Base-by-base conservation (phyloP, 37 sponge, comb jelly and placozoan genomes). In the Cliona cf. orientalis region DNA sequence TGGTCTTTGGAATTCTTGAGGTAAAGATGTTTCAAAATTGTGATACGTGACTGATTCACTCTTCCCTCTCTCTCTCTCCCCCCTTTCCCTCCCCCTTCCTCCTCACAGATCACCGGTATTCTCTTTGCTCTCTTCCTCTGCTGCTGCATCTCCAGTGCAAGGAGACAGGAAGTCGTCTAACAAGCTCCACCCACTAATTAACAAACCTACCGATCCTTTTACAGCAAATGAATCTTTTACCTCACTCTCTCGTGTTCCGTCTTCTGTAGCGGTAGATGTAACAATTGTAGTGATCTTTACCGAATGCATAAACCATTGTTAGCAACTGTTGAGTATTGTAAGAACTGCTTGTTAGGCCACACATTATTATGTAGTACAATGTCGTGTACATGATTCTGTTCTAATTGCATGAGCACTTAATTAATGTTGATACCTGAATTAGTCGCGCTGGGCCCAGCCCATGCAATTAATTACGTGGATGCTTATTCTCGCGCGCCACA, bases 1-100 rank as follows among this genome's bases (percentile, higher is more conserved):
- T 83, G 21, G 83, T 75, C 55, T 73, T 83, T 72, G 83, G 74
- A 5, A 22, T 83, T 46, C 0, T 83, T 1, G 74, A 74, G 83
- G 83, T 83, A 73, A 39, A 49, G 17, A 19, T 49, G 14, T 19
- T 19, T 19, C 17, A 49, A 49, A 19, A 11, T 49, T 49, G 14
- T 49, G 11, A 17, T 17, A 49, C 55, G 14, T 49, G 55, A 11
- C 17, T 17, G 14, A 11, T 49, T 17, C 17, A 11, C 55, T 49
- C 55, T 17, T 49, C 55, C 55, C 55, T 49, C 55, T 49, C 55
- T 17, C 17, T 9, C 60, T 59, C 60, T 59, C 60, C 60, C 14
- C 60, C 14, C 53, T 49, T 49, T 49, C 53, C 9, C 14, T 49
- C 14, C 53, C 14, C 14, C 14, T 49, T 49, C 53, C 14, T 49